Evolutionary conservation across 1,140 invertebrate genomes (phyloP).

Genomic region (Drosophila littoralis): DNA sequence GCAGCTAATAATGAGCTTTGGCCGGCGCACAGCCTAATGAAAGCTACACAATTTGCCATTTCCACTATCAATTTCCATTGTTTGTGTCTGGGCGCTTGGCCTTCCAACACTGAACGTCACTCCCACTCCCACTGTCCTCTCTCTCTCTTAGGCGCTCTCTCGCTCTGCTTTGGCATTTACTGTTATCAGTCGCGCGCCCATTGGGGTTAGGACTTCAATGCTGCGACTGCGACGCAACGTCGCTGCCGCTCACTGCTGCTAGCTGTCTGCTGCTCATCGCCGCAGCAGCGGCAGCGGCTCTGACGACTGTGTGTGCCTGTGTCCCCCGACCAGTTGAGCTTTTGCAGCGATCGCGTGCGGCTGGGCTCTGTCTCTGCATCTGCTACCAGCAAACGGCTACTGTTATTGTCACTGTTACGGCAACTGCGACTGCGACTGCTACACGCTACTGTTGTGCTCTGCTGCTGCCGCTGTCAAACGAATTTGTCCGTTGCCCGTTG

Average conservation of each 20-base stretch:
- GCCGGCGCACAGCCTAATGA: constrained; percentile 23
- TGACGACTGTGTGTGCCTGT: constrained; percentile 51
- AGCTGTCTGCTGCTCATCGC: constrained; percentile 42
- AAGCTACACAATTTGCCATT: constrained; percentile 23
- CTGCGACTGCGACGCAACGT: constrained; percentile 9
- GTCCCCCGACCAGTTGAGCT: constrained; percentile 74
- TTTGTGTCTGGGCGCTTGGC: constrained; percentile 14
- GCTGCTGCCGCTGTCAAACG: constrained; percentile 12
- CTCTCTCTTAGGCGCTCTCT: neutral
- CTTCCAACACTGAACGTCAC: constrained; percentile 11
- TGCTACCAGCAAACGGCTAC: constrained; percentile 1
- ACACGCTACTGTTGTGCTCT: constrained; percentile 5
- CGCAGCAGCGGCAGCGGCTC: constrained; percentile 6
- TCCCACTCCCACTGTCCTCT: neutral
- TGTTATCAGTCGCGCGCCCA: constrained; percentile 40
- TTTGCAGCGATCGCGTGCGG: constrained; percentile 81
- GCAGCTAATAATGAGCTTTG: constrained; percentile 34
- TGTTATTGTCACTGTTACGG: constrained; percentile 19
- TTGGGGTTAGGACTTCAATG: constrained; percentile 44
- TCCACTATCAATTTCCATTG: constrained; percentile 15
- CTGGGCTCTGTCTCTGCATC: constrained; percentile 60
- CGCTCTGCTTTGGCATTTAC: neutral
- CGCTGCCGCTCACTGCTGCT: constrained; percentile 17
- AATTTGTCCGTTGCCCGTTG: constrained; percentile 10
- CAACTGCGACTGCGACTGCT: constrained; percentile 1